Conservation (phyloP, 2,113 vertebrate genomes). For the Gobio gobio region DNA sequence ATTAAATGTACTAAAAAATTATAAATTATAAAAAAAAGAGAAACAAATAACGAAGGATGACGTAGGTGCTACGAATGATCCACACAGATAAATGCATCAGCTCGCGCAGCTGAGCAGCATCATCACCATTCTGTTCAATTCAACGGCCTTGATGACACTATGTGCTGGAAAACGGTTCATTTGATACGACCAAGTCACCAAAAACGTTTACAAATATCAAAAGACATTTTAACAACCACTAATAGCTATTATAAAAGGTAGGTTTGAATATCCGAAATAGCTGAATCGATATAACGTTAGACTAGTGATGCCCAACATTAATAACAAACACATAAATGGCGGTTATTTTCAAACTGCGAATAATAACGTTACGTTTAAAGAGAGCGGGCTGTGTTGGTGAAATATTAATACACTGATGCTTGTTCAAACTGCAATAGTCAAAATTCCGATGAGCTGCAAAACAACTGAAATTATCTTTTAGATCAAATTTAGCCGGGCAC, state of each 20-base stretch:
- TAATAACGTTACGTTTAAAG: background rate
- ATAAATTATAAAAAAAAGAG: background rate
- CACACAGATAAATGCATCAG: background rate
- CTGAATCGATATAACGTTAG: background rate
- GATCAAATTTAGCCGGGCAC: background rate
- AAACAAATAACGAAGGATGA: background rate
- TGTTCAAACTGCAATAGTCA: background rate
- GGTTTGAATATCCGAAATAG: background rate
- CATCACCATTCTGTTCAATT: background rate
- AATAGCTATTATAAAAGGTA: background rate
- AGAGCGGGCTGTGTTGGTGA: background rate
- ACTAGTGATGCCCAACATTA: background rate
- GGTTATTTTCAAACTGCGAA: constrained; percentile 38
- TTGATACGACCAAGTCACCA: background rate
- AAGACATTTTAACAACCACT: background rate
- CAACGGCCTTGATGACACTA: background rate
- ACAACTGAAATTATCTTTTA: background rate
- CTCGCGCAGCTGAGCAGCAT: background rate
- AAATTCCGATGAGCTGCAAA: background rate
- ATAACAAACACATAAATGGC: constrained; percentile 37
- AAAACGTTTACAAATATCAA: background rate
- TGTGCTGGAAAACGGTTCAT: background rate
- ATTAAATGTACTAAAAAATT: background rate
- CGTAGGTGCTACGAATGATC: background rate
- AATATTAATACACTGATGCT: background rate